Evolutionary conservation across 2,113 vertebrate species (phyloP).

Genomic region (Ciconia maguari): DNA sequence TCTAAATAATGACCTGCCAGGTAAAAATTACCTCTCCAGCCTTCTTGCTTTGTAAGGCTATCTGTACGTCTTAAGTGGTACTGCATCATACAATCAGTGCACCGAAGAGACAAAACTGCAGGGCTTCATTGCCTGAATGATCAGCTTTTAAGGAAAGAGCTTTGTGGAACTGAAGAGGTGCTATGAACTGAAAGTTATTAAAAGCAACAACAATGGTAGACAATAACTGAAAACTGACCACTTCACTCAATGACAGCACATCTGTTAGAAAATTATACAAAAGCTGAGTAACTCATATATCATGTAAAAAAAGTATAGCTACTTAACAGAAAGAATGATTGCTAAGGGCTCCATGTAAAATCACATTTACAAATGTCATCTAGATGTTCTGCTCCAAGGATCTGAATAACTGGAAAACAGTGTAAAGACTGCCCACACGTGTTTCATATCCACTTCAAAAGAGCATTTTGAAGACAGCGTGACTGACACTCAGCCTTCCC

Average conservation of each 20-base stretch:
- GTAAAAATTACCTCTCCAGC: neutral
- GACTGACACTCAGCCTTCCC: neutral
- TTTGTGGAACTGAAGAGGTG: neutral
- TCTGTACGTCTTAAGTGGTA: neutral
- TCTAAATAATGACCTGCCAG: neutral
- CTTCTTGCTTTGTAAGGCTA: neutral
- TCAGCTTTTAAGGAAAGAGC: neutral
- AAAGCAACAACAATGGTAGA: neutral
- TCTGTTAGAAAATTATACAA: neutral
- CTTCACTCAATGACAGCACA: neutral
- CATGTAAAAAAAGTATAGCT: neutral
- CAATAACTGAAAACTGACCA: neutral
- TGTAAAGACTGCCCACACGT: neutral
- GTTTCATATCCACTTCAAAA: neutral
- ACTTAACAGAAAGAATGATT: slow-evolving; percentile 22
- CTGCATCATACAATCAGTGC: neutral
- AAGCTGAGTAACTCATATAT: neutral
- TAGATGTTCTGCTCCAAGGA: neutral
- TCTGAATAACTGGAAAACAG: neutral
- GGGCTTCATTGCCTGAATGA: neutral
- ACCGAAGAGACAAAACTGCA: neutral
- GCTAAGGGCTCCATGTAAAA: neutral
- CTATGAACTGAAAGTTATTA: neutral
- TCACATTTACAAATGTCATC: neutral
- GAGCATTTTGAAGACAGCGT: neutral